A percentile compares a stretch with the other conserved stretches of the same genome.
These are phyloP conservation scores for Drosophila flavopinicola DNA, from an alignment of 2,888 invertebrate genomes.

Conservation along the genomic window DNA sequence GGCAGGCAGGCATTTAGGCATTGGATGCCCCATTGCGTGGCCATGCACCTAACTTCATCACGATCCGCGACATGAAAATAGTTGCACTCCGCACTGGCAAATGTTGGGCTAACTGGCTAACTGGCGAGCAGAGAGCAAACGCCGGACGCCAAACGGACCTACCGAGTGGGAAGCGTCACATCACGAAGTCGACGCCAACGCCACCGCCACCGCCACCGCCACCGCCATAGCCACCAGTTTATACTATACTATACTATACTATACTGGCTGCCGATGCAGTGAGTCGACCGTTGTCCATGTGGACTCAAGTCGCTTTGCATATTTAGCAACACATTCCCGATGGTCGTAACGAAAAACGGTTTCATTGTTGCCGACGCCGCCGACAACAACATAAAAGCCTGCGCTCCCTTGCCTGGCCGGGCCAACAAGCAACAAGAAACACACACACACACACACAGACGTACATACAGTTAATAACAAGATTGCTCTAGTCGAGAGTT, in stretches of 20 bases:
- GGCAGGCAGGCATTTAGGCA: constrained; percentile 30
- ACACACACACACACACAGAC: constrained; percentile 37
- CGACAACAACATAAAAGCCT: constrained; percentile 77
- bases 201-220: constrained; percentile 25
- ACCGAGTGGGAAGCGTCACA: constrained; percentile 79
- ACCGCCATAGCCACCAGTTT: constrained; percentile 26
- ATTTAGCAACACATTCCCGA: constrained; percentile 80
- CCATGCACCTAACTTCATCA: constrained; percentile 80
- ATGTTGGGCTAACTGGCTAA: no score
- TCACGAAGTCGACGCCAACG: constrained; percentile 78
- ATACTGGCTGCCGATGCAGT: constrained; percentile 59
- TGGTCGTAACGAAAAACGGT: constrained; percentile 81
- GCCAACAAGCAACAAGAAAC: constrained; percentile 30
- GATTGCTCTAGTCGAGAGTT: constrained; percentile 2
- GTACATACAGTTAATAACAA: constrained; percentile 54
- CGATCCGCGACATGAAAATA: constrained; percentile 78
- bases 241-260: no score
- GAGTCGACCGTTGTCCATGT: constrained; percentile 57
- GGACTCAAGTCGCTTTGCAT: constrained; percentile 70
- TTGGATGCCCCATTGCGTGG: constrained; percentile 69
- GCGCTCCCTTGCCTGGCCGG: constrained; percentile 64
- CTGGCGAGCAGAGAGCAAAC: constrained; percentile 46
- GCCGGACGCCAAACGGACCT: constrained; percentile 30
- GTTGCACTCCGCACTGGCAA: constrained; percentile 66
- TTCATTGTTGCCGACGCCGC: constrained; percentile 80